These are phyloP conservation scores for Riparia riparia DNA, from an alignment of 2,113 vertebrate genomes.

Conservation along the genomic window DNA sequence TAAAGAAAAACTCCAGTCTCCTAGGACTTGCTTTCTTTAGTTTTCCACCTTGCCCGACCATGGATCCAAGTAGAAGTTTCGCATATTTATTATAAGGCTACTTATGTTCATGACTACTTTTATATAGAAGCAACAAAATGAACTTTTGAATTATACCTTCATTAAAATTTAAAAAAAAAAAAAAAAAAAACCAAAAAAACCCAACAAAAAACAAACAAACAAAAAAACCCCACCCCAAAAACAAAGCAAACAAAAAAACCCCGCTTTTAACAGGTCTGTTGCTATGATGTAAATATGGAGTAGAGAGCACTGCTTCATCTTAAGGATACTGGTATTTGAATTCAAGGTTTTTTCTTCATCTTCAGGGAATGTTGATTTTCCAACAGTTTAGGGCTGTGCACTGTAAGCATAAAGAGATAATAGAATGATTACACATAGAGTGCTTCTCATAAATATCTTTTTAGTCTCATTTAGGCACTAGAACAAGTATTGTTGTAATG, in stretches of 20 bases:
- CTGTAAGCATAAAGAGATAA: constrained; percentile 14
- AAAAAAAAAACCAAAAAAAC: no score
- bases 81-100: not conserved
- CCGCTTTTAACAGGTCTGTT: not conserved
- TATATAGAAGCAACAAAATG: not conserved
- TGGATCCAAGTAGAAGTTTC: not conserved
- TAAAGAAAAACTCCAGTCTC: not conserved
- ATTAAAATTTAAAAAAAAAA: not conserved
- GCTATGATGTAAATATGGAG: not conserved
- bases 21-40: not conserved
- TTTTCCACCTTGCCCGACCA: not conserved
- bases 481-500: constrained; percentile 43
- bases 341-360: not conserved
- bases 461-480: constrained; percentile 11
- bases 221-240: no score
- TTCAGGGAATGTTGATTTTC: not conserved
- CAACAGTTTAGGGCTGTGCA: not conserved
- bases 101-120: not conserved
- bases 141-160: not conserved
- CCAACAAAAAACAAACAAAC: no score
- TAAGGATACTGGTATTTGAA: not conserved
- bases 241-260: no score
- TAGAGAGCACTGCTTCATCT: not conserved
- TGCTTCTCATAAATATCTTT: constrained; percentile 1
- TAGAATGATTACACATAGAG: not conserved